Evolutionary conservation across 2,113 vertebrate genomes (phyloP), one percentile per base, ranked within the genome.

Genomic region (Suncus etruscus): DNA sequence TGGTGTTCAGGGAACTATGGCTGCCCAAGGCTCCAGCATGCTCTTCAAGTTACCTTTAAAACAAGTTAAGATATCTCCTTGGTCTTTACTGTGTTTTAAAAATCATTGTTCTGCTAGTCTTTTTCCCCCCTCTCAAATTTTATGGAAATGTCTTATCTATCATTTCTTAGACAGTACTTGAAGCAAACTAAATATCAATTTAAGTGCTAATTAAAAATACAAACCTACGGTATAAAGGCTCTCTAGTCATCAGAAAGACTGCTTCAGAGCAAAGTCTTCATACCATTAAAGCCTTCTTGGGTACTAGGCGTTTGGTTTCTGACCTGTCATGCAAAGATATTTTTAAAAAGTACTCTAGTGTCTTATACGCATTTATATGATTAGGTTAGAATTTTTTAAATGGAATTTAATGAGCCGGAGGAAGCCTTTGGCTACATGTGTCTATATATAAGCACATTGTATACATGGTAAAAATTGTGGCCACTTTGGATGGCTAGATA

Each of bases 271-370:
- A 87, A 86, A 87, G 94, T 91, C 95, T 90, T 96, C 93, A 96
- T 96, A 94, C 93, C 96, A 94, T 94, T 95, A 97, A 93, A 95
- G 95, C 92, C 92, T 96, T 97, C 96, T 97, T 97, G 97, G 95
- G 96, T 96, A 94, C 95, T 95, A 95, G 92, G 93, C 94, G 85
- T 88, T 76, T 58, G 69, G 69, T 68, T 95, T 86, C 93, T 95
- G 92, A 95, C 97, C 92, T 96, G 77, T 96, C 96, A 94, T 95
- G 92, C 90, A 95, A 95, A 97, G 96, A 92, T 96, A 91, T 91
- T 92, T 97, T 95, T 97, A 90, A 86, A 86, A 80, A 83, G 75
- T 63, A 32, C 4, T 39, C 39, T 65, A 29, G 54, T 87, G 50
- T 83, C 58, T 89, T 66, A 63, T 63, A 50, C n/a, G 11, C 87